Evolutionary conservation across 2,113 vertebrate species (phyloP), one percentile per base, ranked within the genome.

Genomic region (Anser brachyrhynchus): DNA sequence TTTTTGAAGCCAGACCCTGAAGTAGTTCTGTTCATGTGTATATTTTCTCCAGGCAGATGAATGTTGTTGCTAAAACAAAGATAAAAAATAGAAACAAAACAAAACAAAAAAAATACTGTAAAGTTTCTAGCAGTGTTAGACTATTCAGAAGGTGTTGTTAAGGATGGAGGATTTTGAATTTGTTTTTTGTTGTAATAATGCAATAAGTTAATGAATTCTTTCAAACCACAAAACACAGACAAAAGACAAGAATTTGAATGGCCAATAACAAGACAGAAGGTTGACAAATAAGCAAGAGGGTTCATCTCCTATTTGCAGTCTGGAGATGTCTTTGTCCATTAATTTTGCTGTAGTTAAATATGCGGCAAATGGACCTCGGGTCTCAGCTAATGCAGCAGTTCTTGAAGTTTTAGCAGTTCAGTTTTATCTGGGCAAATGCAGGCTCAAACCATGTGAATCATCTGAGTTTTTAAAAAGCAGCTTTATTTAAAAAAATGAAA

Each of bases 401-500:
- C 39, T 54, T 82, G 81, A 69, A 62, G 54, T 75, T 78, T 67
- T 72, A 73, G 44, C n/a, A 14, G 31, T 65, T 90, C 31, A 31
- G 13, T 73, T 91, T 73, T 59, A 15, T 66, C 51, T 82, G 62
- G 89, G 67, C 13, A 89, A 89, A 77, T 51, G 25, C 64, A 92
- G 51, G 19, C 58, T 93, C 17, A 58, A 92, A 41, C 10, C 11
- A 20, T 3, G 25, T 70, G 74, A 92, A 89, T 37, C 5, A 57
- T 84, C 55, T 22, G 31, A 82, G 54, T 79, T 92, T 79, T 90
- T 84, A 55, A 82, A 93, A 92, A 92, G 41, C 57, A 73, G 15
- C n/a, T 87, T 95, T 79, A 83, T 87, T 87, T 33, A 20, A 70
- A 86, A 79, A 89, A 95, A 84, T 44, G 39, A 89, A 93, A 91